A percentile compares a stretch with the other conserved stretches of the same genome.
phyloP scores from a whole-genome alignment of 2,888 invertebrate species.

The Leptinotarsa tumamoca region DNA sequence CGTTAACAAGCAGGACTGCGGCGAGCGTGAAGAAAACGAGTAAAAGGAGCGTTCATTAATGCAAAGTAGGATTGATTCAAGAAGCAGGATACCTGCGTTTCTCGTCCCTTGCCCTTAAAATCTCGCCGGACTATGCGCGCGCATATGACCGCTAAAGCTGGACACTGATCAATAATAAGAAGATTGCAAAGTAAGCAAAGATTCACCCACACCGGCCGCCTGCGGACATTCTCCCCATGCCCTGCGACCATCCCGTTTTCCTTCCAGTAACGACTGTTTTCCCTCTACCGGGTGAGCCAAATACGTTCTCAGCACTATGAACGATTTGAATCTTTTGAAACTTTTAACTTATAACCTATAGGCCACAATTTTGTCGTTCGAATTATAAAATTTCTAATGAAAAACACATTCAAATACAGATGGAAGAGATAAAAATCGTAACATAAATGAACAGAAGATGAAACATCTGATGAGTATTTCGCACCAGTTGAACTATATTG shows the following conservation, averaged over 20 bases:
- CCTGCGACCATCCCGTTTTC: not conserved
- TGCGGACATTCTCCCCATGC: conserved; percentile 45
- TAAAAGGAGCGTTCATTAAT: conserved; percentile 57
- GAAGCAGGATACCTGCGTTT: conserved; percentile 43
- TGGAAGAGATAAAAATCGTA: too few species aligned
- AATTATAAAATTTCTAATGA: too few species aligned
- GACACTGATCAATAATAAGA: conserved; percentile 69
- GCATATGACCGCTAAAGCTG: conserved; percentile 67
- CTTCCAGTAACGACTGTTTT: conserved; percentile 5
- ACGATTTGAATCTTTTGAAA: not conserved
- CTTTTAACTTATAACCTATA: not conserved
- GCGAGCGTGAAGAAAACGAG: conserved; percentile 56
- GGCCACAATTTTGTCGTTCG: too few species aligned
- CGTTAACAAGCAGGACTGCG: conserved; percentile 55
- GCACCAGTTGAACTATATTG: too few species aligned
- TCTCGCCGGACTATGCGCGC: conserved; percentile 65
- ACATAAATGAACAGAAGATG: too few species aligned
- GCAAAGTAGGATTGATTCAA: conserved; percentile 60
- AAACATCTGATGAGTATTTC: too few species aligned
- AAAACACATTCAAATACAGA: too few species aligned
- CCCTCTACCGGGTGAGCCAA: conserved; percentile 1
- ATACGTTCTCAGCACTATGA: not conserved
- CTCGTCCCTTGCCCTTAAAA: conserved; percentile 51
- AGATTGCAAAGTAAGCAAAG: conserved; percentile 69
- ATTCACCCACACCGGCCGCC: conserved; percentile 48